Evolutionary conservation across 1,140 invertebrate species (phyloP), one percentile per base, ranked within the genome.

Genomic region (Macrostomum lignano): DNA sequence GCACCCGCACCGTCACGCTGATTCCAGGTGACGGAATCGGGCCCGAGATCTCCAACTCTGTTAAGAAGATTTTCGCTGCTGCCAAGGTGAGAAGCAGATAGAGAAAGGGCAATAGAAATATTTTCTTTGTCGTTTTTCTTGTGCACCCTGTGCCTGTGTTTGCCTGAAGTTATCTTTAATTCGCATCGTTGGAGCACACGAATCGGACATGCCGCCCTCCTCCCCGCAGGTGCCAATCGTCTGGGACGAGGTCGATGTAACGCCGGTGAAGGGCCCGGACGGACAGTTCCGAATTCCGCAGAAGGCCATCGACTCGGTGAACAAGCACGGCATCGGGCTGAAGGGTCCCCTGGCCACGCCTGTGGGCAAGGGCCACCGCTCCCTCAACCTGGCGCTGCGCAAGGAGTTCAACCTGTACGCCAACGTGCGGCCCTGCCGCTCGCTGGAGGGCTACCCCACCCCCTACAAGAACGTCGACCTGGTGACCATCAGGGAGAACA

Each of bases 321-420:
- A 84, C 54, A 73, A 68, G 44, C 88, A 96, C 58, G 77, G 82
- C 65, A 75, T 98, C 48, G 91, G 91, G 34, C 63, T 98, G 2
- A 98, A 98, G 62, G 88, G 91, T 19, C 54, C 88, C 2, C 61
- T 98, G 22, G 93, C 86, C 69, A 96, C 91, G 20, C 91, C 91
- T 7, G 72, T 98, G 38, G 91, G 91, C 37, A 98, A 98, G 64
- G 91, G 91, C 11, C 88, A 98, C 62, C 68, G 86, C 46, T 96
- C 86, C 20, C 64, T 98, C 3, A 98, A 98, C 65, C 68, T 98
- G 48, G 84, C 86, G 13, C 63, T 98, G 15, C 68, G 91, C 54
- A 94, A 94, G 43, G 84, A 91, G 61, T 98, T 98, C 57, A 88
- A 82, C 58, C 63, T 98, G 28, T 98, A 96, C 56, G 88, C 91